Evolutionary conservation across 2,797 vertebrate species (phyloP).

Genomic region (Tiaroga cobitis): DNA sequence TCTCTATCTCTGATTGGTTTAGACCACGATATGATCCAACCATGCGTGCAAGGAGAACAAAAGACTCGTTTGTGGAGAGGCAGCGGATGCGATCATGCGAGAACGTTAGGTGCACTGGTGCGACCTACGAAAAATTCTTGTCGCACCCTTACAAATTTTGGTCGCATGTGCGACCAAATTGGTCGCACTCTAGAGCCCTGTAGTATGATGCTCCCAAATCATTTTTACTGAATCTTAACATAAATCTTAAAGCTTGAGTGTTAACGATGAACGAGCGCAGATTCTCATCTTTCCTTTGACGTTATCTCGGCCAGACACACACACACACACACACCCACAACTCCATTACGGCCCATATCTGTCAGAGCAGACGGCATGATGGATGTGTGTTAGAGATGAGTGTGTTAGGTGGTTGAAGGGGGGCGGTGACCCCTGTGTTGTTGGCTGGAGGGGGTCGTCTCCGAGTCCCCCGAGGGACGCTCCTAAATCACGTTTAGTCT

Average conservation of each 20-base stretch:
- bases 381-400: conserved; percentile 66
- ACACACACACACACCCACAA: conserved; percentile 58
- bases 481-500: conserved; percentile 77
- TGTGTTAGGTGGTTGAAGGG: conserved; percentile 49
- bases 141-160: too few species aligned
- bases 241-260: conserved; percentile 7
- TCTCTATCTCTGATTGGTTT: too few species aligned
- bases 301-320: conserved; percentile 60
- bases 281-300: conserved; percentile 78
- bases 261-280: conserved; percentile 43
- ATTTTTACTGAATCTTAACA: conserved; percentile 61
- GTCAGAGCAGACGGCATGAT: conserved; percentile 78
- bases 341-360: conserved; percentile 78
- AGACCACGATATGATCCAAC: too few species aligned
- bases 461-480: conserved; percentile 64
- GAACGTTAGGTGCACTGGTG: too few species aligned
- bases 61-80: too few species aligned
- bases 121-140: too few species aligned
- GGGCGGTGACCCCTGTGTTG: conserved; percentile 67
- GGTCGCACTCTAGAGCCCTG: too few species aligned
- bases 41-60: too few species aligned
- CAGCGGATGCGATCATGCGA: too few species aligned
- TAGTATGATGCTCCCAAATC: conserved; percentile 67
- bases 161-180: too few species aligned
- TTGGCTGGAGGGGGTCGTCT: conserved; percentile 63